Base-by-base conservation (phyloP, 1,140 invertebrate species). In the Cryptotermes secundus region DNA sequence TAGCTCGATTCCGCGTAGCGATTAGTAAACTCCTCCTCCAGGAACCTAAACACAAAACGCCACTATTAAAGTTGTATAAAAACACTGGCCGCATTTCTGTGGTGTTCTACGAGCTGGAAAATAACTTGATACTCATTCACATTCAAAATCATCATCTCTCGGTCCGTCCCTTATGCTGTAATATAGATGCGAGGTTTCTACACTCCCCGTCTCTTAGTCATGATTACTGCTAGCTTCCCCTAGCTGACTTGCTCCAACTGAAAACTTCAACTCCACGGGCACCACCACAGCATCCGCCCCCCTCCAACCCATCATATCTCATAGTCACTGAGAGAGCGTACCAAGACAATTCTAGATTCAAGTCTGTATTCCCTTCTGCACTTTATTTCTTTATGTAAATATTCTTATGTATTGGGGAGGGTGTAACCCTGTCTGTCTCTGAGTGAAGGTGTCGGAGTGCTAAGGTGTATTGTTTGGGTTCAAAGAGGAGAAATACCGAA, bases 41-140 rank as follows among this genome's bases (percentile, higher is more conserved):
- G 12, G 22, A 49, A 49, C 19, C 45, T 22, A 19, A 49, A 49
- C 45, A 49, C 45, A 31, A 31, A 72, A 3, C 59, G 26, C 59
- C 4, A 14, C 31, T 72, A n/a, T n/a, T 72, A 72, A 31, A 72
- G n/a, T n/a, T 72, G 59, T 31, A 26, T 72, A 72, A n/a, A 12
- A 31, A 72, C 10, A 1, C n/a, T 16, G 9, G 26, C 26, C 10
- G 59, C 59, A 31, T 26, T 12, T 72, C 26, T 72, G n/a, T 7
- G 59, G 59, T 72, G 59, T 72, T 72, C 31, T 72, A 72, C 59
- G 59, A 72, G 59, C 26, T 72, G 59, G 53, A 59, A 59, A 59
- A 59, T 59, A 59, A 59, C 53, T 59, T 59, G 53, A 26, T 72
- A 72, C 31, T 72, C 59, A 72, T 72, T 72, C 59, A 6, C 59